Conservation (phyloP, 2,797 vertebrate species). For the Neopelma chrysocephalum region DNA sequence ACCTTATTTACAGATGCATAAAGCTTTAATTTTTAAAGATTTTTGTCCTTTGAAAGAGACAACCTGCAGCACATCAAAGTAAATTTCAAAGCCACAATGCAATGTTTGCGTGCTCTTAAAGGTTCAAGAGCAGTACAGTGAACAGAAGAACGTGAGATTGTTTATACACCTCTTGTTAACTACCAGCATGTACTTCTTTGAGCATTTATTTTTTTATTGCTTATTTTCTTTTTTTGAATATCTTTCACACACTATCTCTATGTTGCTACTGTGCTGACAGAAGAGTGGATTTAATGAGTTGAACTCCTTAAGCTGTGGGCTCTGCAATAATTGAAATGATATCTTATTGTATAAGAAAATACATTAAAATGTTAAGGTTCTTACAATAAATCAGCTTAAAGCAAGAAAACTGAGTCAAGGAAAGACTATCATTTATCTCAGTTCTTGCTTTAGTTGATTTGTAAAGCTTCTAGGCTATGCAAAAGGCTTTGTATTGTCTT, state of each 20-base stretch:
- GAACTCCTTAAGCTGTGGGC: neutral
- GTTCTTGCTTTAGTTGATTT: neutral
- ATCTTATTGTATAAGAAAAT: neutral
- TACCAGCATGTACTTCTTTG: neutral
- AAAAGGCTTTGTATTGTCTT: neutral
- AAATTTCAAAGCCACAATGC: neutral
- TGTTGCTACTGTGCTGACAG: neutral
- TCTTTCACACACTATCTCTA: neutral
- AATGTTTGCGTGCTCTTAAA: neutral
- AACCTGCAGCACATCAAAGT: neutral
- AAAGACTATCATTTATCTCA: neutral
- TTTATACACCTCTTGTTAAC: neutral
- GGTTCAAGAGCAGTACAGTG: neutral
- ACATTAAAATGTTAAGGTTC: neutral
- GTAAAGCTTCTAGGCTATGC: neutral
- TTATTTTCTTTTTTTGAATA: neutral
- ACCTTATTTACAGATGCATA: neutral
- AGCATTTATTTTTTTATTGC: neutral
- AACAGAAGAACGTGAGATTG: neutral
- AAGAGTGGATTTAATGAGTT: neutral
- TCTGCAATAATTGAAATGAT: neutral
- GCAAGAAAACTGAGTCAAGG: neutral
- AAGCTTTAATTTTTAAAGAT: neutral
- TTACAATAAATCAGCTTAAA: slow-evolving; percentile 20
- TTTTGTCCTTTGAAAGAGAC: neutral